These are phyloP conservation scores for Entelurus aequoreus DNA, from an alignment of 2,113 vertebrate genomes.

Conservation along the genomic window DNA sequence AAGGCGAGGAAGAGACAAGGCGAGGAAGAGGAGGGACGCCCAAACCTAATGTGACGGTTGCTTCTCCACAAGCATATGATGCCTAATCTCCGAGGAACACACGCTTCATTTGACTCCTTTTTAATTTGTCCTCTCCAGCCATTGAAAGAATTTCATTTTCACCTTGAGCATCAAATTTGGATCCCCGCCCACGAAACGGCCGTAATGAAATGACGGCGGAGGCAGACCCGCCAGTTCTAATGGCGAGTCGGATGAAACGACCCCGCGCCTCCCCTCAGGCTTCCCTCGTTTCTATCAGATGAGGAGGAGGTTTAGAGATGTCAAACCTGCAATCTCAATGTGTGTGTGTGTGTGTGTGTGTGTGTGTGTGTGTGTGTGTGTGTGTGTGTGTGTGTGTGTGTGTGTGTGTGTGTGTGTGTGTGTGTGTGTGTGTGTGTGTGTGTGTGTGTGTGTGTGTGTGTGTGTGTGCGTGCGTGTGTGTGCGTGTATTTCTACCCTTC, in stretches of 20 bases:
- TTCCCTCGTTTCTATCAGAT: constrained; percentile 26
- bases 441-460: too few species aligned
- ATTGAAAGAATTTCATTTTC: constrained; percentile 18
- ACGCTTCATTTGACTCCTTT: constrained; percentile 24
- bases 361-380: too few species aligned
- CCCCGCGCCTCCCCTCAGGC: constrained; percentile 17
- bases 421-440: too few species aligned
- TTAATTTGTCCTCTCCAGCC: constrained; percentile 6
- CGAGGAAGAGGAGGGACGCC: constrained; percentile 5
- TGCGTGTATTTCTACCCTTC: too few species aligned
- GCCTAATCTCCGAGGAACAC: constrained; percentile 32
- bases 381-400: too few species aligned
- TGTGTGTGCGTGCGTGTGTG: too few species aligned
- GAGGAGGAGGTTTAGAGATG: constrained; percentile 38
- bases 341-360: too few species aligned
- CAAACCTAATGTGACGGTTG: constrained; percentile 10
- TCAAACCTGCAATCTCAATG: constrained; percentile 48
- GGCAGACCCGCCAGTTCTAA: constrained; percentile 26
- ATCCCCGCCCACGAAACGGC: constrained; percentile 28
- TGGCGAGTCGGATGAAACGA: constrained; percentile 37
- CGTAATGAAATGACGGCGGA: constrained; percentile 48
- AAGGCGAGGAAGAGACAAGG: background rate
- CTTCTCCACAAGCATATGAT: constrained; percentile 9
- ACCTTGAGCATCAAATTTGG: constrained; percentile 26
- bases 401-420: too few species aligned